Percentiles rank a stretch among this genome's conserved stretches.
phyloP scores from a whole-genome alignment of 2,888 invertebrate species.

The Apotomis betuletana region DNA sequence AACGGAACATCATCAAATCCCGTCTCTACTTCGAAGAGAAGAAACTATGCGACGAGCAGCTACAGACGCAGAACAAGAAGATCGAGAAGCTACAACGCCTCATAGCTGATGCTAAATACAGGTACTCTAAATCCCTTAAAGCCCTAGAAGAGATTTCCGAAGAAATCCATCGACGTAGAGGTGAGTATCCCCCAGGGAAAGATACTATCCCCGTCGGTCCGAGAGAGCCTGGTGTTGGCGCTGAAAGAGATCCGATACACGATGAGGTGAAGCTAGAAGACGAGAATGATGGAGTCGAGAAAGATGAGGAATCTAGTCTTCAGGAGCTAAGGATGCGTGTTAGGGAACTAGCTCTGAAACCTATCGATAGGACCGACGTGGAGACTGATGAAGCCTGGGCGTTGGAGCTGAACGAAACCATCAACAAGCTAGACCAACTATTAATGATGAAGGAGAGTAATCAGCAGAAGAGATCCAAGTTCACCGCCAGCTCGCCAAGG shows the following conservation, averaged over 20 bases:
- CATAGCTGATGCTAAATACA: slow-evolving; percentile 90
- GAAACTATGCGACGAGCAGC: slow-evolving; percentile 91
- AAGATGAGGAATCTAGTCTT: slow-evolving; percentile 83
- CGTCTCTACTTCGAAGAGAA: slow-evolving; percentile 96
- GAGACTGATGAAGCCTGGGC: slow-evolving; percentile 89
- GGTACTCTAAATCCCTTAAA: slow-evolving; percentile 92
- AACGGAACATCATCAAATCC: slow-evolving; percentile 92
- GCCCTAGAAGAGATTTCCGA: slow-evolving; percentile 95
- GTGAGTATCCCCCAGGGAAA: slow-evolving; percentile 78
- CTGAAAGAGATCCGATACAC: slow-evolving; percentile 84
- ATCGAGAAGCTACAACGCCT: slow-evolving; percentile 92
- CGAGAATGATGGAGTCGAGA: slow-evolving; percentile 55
- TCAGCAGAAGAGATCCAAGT: slow-evolving; percentile 80
- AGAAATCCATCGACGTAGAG: slow-evolving; percentile 91
- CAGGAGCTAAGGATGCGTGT: slow-evolving; percentile 88
- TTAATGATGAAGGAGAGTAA: slow-evolving; percentile 87
- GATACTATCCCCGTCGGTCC: slow-evolving; percentile 78
- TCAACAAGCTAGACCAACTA: slow-evolving; percentile 89
- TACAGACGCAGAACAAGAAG: slow-evolving; percentile 92
- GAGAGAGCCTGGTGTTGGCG: slow-evolving; percentile 90
- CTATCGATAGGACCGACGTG: slow-evolving; percentile 88
- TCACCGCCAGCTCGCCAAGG: slow-evolving; percentile 67
- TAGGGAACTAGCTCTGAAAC: slow-evolving; percentile 88
- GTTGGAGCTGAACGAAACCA: slow-evolving; percentile 88
- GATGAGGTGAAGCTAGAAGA: slow-evolving; percentile 62